These are phyloP conservation scores for Drosophila punjabiensis DNA, from an alignment of 1,140 invertebrate genomes.

Conservation along the genomic window DNA sequence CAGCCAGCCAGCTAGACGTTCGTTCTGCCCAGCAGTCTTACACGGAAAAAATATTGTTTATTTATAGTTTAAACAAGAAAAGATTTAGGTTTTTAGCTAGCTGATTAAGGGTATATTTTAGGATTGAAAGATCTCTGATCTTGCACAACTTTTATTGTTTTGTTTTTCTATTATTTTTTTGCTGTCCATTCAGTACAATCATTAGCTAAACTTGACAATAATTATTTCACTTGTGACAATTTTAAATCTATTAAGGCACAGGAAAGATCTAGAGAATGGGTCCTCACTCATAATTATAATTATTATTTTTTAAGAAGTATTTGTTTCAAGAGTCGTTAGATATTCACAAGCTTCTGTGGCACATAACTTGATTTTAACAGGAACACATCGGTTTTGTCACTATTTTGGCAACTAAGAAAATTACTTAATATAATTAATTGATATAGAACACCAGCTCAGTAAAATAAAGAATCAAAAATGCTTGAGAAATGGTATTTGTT, in stretches of 20 bases:
- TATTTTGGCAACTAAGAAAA: too few relatives aligned
- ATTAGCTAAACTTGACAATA: too few relatives aligned
- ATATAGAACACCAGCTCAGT: background rate
- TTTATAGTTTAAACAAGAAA: background rate
- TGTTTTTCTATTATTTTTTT: too few relatives aligned
- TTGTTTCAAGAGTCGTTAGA: too few relatives aligned
- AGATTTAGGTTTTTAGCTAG: background rate
- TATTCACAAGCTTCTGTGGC: too few relatives aligned
- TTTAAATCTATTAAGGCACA: too few relatives aligned
- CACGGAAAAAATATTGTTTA: conserved; percentile 22
- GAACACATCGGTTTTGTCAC: too few relatives aligned
- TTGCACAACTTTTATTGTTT: background rate
- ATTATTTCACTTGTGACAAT: too few relatives aligned
- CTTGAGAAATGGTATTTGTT: background rate
- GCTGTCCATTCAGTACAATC: too few relatives aligned
- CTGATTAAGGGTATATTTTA: background rate
- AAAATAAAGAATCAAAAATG: background rate
- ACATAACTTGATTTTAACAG: background rate
- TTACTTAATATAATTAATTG: background rate
- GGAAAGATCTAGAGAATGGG: too few relatives aligned
- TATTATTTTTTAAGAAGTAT: background rate
- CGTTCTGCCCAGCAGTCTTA: conserved; percentile 18
- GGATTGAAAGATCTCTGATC: background rate
- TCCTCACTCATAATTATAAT: too few relatives aligned
- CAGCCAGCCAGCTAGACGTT: conserved; percentile 3